Evolutionary conservation across 2,888 invertebrate species (phyloP).

Genomic region (Dendrolimus houi): DNA sequence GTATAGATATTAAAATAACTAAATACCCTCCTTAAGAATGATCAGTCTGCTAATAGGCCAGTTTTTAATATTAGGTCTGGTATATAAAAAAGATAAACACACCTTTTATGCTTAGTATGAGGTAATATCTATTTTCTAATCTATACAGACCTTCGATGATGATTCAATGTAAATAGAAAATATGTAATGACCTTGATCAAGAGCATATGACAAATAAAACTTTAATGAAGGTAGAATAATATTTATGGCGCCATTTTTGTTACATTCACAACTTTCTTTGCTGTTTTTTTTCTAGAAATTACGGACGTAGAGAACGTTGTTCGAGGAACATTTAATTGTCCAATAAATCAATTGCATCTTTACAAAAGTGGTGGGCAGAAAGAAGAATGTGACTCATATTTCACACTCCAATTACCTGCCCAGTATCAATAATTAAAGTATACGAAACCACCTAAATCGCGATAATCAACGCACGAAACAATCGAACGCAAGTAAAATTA

Average conservation of each 20-base stretch:
- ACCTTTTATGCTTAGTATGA: slow-evolving; percentile 14
- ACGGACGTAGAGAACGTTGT: slow-evolving; percentile 7
- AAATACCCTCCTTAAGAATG: no score
- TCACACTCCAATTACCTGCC: slow-evolving; percentile 74
- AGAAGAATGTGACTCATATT: slow-evolving; percentile 60
- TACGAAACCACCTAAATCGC: slow-evolving; percentile 60
- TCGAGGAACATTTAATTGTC: slow-evolving; percentile 16
- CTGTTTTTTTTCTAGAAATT: slow-evolving; percentile 5
- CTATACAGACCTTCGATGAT: slow-evolving; percentile 33
- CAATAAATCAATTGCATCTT: slow-evolving; percentile 51
- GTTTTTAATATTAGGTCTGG: neutral
- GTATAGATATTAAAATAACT: no score
- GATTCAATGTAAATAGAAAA: slow-evolving; percentile 43
- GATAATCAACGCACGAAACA: slow-evolving; percentile 57
- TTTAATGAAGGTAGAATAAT: slow-evolving; percentile 20
- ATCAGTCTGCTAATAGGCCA: no score
- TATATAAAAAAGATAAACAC: neutral
- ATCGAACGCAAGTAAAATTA: slow-evolving; percentile 49
- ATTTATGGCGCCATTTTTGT: slow-evolving; percentile 2
- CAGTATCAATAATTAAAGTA: slow-evolving; percentile 60
- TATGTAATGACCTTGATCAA: slow-evolving; percentile 22
- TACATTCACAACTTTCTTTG: neutral
- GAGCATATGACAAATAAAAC: neutral
- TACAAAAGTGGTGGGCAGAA: slow-evolving; percentile 52
- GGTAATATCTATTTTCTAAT: slow-evolving; percentile 18